Base-by-base conservation (phyloP, 2,888 invertebrate genomes). In the Cynaeus angustus region DNA sequence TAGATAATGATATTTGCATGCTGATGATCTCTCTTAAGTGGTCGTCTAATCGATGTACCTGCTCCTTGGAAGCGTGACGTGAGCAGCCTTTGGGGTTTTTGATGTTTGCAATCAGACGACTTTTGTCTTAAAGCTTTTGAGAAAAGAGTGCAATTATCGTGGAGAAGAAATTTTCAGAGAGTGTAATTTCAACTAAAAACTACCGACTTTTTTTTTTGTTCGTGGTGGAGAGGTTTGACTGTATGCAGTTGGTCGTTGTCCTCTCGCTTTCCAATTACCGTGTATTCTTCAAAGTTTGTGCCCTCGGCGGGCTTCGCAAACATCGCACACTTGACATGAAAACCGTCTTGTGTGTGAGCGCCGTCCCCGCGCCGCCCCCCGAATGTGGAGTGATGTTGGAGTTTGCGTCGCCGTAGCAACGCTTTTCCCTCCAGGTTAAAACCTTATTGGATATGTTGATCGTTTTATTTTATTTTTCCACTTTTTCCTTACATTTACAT, bases 401-500 rank as follows among this genome's bases (percentile, higher is more conserved):
- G 78, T 79, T 77, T 77, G 73, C 78, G 83, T 84, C 79, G 74
- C 83, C 83, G 80, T 73, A 83, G 82, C 82, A 81, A 84, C 83
- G 69, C 78, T 76, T 75, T 82, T 83, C 82, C 83, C 83, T 81
- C 82, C 83, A 84, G 84, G 83, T 84, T 84, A 84, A 82, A 83
- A 82, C 84, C 84, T 84, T 84, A 84, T 84, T 84, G 84, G 84
- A 84, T 84, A 84, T 84, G 83, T 83, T 83, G 81, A 82, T 82
- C 83, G 83, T 81, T 83, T 83, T 83, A 83, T 83, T 84, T 83
- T 84, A 83, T 83, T 83, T 76, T 81, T 81, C 80, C 80, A 80
- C 80, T 83, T 82, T 81, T 81, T 79, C 74, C 74, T 73, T 46
- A 52, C 80, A 81, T 83, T 82, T 83, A 82, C 83, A 83, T 83